phyloP scores from a whole-genome alignment of 2,888 invertebrate species.

The Iselma pallidipennis region DNA sequence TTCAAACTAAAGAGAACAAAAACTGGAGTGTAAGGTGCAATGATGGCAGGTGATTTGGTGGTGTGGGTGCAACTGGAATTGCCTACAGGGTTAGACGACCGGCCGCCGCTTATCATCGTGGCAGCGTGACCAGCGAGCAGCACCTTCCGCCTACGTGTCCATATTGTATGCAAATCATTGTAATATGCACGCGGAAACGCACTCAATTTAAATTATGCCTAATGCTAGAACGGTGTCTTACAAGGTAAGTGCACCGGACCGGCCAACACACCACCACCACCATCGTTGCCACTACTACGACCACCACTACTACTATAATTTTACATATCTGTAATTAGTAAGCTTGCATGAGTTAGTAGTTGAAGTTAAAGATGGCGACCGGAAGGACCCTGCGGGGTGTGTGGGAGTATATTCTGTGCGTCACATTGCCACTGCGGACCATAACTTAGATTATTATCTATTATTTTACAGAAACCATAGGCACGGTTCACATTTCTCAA shows the following conservation, averaged over 20 bases:
- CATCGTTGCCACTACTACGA: constrained; percentile 7
- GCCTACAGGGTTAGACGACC: constrained; percentile 2
- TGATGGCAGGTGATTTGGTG: neutral
- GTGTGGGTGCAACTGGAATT: neutral
- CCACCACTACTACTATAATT: neutral
- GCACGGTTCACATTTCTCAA: constrained; percentile 51
- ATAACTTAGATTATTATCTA: constrained; percentile 55
- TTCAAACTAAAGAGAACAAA: too few relatives aligned
- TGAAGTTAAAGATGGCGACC: constrained; percentile 48
- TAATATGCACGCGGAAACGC: constrained; percentile 42
- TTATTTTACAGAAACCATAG: constrained; percentile 48
- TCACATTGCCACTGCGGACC: constrained; percentile 48
- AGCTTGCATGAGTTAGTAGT: constrained; percentile 44
- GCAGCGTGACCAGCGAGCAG: constrained; percentile 32
- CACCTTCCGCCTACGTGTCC: constrained; percentile 44
- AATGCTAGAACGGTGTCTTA: constrained; percentile 44
- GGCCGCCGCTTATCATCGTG: constrained; percentile 38
- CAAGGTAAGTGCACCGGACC: constrained; percentile 35
- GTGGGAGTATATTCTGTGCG: constrained; percentile 52
- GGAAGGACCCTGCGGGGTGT: constrained; percentile 52
- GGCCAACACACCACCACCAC: constrained; percentile 28
- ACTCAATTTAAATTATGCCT: constrained; percentile 40
- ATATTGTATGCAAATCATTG: constrained; percentile 43
- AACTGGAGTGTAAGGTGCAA: constrained; percentile 26
- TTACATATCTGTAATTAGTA: constrained; percentile 33